phyloP scores from a whole-genome alignment of 2,888 invertebrate species.

The Dorcus hopei region DNA sequence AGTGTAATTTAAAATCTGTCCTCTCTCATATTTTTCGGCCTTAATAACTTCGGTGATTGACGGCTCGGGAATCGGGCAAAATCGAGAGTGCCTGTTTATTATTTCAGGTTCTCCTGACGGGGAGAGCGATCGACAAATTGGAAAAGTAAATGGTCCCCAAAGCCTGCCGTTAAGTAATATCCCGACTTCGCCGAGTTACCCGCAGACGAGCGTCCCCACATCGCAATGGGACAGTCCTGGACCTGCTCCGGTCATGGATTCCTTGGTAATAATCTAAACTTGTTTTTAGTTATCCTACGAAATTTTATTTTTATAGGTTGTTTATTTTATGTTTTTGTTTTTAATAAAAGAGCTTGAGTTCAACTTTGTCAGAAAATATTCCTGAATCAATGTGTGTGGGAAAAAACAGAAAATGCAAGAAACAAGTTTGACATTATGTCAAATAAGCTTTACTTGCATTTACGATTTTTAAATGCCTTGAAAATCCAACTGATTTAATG shows the following conservation, averaged over 20 bases:
- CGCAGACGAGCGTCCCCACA: slow-evolving; percentile 34
- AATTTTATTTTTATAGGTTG: neutral
- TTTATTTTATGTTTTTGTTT: neutral
- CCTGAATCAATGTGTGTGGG: too few species aligned
- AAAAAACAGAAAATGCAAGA: too few species aligned
- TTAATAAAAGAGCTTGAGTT: neutral
- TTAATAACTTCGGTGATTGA: neutral
- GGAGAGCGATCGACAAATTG: slow-evolving; percentile 39
- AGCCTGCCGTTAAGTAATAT: slow-evolving; percentile 34
- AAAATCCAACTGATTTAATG: too few species aligned
- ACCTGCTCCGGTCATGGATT: slow-evolving; percentile 45
- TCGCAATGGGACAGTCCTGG: slow-evolving; percentile 53
- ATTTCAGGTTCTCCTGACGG: slow-evolving; percentile 44
- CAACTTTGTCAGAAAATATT: too few species aligned
- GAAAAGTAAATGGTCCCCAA: slow-evolving; percentile 36
- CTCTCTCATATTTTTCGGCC: too few species aligned
- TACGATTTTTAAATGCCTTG: too few species aligned
- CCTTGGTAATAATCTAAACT: slow-evolving; percentile 12
- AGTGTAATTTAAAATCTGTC: slow-evolving; percentile 26
- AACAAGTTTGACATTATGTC: too few species aligned
- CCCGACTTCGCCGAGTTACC: slow-evolving; percentile 37
- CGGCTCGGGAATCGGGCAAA: neutral
- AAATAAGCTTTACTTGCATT: too few species aligned
- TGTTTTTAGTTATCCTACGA: too few species aligned
- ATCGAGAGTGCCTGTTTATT: neutral